phyloP scores from a whole-genome alignment of 2,888 invertebrate species.

The Ptilodon capucinus region DNA sequence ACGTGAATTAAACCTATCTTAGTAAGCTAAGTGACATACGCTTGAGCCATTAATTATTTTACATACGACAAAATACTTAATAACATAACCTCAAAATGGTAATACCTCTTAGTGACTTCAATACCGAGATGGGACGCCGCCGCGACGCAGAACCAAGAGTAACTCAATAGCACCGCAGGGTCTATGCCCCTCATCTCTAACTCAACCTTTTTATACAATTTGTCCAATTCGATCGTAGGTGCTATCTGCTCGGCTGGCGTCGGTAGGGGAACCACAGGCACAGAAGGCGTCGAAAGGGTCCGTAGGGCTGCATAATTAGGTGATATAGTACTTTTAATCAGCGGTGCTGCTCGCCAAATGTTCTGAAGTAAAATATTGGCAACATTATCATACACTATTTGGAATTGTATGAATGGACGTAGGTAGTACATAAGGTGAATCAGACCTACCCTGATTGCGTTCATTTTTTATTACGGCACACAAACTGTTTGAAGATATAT shows the following conservation, averaged over 20 bases:
- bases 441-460: constrained; percentile 48
- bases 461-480: constrained; percentile 36
- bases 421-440: no score
- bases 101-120: constrained; percentile 87
- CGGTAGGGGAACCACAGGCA: constrained; percentile 38
- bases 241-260: constrained; percentile 46
- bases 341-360: constrained; percentile 53
- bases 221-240: constrained; percentile 82
- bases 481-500: neutral
- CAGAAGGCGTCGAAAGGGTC: constrained; percentile 43
- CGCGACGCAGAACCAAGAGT: constrained; percentile 90
- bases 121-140: constrained; percentile 92
- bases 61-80: no score
- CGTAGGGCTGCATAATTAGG: constrained; percentile 40
- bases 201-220: constrained; percentile 91
- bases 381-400: neutral
- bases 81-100: constrained; percentile 25
- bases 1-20: no score
- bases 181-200: constrained; percentile 95
- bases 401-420: no score
- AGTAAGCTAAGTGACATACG: no score
- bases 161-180: constrained; percentile 93
- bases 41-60: no score
- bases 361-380: constrained; percentile 43
- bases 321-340: constrained; percentile 38